Percentiles rank a stretch among this genome's conserved stretches.
These are phyloP conservation scores for Apoda limacodes DNA, from an alignment of 2,888 invertebrate species.

Conservation along the genomic window DNA sequence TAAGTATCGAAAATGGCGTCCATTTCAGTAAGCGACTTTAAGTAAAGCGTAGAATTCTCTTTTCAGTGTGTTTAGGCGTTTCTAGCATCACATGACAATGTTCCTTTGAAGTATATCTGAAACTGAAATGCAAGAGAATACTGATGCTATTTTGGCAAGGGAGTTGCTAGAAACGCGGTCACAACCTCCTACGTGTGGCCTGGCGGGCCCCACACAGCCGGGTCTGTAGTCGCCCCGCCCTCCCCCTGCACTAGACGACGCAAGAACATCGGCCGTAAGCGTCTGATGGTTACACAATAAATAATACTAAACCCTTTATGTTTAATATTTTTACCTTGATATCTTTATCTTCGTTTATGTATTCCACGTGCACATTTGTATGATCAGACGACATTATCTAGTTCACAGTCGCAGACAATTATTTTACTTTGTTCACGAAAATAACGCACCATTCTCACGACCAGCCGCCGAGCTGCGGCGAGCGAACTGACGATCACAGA, in stretches of 20 bases:
- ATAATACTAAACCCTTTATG: constrained; percentile 47
- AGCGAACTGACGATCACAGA: constrained; percentile 50
- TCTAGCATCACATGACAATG: too few relatives aligned
- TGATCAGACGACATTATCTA: constrained; percentile 68
- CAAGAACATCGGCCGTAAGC: constrained; percentile 65
- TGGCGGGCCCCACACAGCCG: constrained; percentile 70
- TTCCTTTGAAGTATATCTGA: too few relatives aligned
- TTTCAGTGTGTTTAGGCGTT: too few relatives aligned
- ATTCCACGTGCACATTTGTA: constrained; percentile 61
- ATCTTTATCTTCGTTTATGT: constrained; percentile 59
- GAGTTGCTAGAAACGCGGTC: constrained; percentile 68
- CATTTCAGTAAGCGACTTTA: too few relatives aligned
- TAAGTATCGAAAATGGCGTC: too few relatives aligned
- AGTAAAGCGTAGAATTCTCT: too few relatives aligned
- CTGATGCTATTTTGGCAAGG: constrained; percentile 60
- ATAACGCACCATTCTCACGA: constrained; percentile 64
- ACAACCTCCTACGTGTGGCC: constrained; percentile 72
- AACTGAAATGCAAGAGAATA: constrained; percentile 35
- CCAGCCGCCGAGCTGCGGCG: constrained; percentile 67
- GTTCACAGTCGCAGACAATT: constrained; percentile 52
- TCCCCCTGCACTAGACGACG: constrained; percentile 64
- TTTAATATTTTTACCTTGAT: constrained; percentile 53
- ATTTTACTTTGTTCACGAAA: constrained; percentile 60
- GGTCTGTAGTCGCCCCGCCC: constrained; percentile 68
- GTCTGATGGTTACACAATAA: constrained; percentile 65